Percentiles rank a stretch among this genome's conserved stretches.
Evolutionary conservation across 2,113 vertebrate genomes (phyloP).

Genomic region (Cryptotis parvus): DNA sequence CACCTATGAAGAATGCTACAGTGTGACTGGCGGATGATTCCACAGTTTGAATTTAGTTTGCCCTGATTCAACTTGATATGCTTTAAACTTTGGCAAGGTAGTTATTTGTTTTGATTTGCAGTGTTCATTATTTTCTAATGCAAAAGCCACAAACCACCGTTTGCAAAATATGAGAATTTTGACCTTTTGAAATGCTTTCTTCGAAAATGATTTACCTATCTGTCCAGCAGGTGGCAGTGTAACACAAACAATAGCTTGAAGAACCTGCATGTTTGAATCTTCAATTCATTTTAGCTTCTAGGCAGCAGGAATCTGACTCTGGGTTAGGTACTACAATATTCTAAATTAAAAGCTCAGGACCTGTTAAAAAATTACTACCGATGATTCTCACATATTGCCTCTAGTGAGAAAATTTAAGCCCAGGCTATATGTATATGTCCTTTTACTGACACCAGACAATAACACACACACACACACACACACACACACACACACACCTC

Average conservation of each 20-base stretch:
- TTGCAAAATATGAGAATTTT: not conserved
- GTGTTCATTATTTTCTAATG: not conserved
- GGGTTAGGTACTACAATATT: slow-evolving; percentile 70
- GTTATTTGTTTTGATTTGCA: not conserved
- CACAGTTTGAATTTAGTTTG: not conserved
- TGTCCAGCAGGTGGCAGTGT: slow-evolving; percentile 86
- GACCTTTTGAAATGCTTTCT: not conserved
- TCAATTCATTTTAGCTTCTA: not conserved
- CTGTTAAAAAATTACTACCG: slow-evolving; percentile 62
- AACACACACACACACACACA: too few species aligned
- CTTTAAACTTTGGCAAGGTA: not conserved
- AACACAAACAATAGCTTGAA: slow-evolving; percentile 73
- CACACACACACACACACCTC: too few species aligned
- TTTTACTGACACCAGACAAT: not conserved
- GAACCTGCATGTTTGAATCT: not conserved
- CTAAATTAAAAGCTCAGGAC: slow-evolving; percentile 72
- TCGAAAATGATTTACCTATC: not conserved
- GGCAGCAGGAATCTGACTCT: slow-evolving; percentile 25
- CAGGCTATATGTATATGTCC: not conserved
- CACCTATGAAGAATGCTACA: not conserved
- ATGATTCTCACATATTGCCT: not conserved
- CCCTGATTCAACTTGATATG: not conserved
- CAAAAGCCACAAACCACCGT: not conserved
- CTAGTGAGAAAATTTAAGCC: slow-evolving; percentile 1
- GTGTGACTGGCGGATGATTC: not conserved